Evolutionary conservation across 2,797 vertebrate genomes (phyloP), one percentile per base, ranked within the genome.

Genomic region (Chaunax sp.): DNA sequence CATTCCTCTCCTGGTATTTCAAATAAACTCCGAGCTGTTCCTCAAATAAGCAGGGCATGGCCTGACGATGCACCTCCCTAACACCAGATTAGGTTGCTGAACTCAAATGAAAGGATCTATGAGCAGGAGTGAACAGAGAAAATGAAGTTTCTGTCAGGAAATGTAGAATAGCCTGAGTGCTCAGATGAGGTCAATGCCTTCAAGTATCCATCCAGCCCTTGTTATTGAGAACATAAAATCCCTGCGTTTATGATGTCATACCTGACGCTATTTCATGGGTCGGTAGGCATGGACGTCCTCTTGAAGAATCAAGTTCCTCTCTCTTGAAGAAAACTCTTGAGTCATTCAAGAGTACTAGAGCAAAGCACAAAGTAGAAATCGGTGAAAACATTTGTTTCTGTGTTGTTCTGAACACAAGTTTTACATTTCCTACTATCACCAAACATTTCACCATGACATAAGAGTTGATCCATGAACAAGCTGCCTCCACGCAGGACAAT

Each of bases 1-100:
- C 54, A 75, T 87, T 86, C 84, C 82, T 81, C 49, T 46, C 26
- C 64, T 53, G 3, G 62, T 79, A 78, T 80, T 86, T 78, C 60
- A 91, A 92, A 91, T 87, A 90, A 90, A 91, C 82, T 54, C 49
- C 2, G 43, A 85, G 77, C 72, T 5, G 5, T 75, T 81, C 58
- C 65, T 79, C 81, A 84, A 88, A 90, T 88, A 88, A 90, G 80
- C 84, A 84, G 64, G 78, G 63, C 78, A 44, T 56, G 63, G 57
- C 53, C 72, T 13, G 22, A 25, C 37, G 18, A 85, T 72, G 87
- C 72, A 49, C 61, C 71, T 57, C 50, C 25, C 56, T 46, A 41
- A 77, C 73, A 79, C 37, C 66, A 63, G 85, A 85, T 89, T 74
- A 57, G 43, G 70, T 89, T 86, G 76, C 87, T 64, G 1, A 78